Evolutionary conservation across 2,888 invertebrate genomes (phyloP), one percentile per base, ranked within the genome.

Genomic region (Nineta flava): DNA sequence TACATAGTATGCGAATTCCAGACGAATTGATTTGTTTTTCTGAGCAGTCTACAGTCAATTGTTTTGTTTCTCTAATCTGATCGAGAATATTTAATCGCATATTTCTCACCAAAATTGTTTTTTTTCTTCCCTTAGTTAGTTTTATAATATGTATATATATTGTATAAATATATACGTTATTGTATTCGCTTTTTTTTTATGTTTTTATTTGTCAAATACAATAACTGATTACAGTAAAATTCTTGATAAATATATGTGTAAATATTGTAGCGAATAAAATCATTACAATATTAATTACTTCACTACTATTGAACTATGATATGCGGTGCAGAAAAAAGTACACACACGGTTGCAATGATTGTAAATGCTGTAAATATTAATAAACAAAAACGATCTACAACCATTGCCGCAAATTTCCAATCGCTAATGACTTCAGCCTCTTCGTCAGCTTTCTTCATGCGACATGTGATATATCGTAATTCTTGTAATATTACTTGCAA

Each of bases 391-490:
- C 87, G 83, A 74, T 96, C 95, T 65, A 96, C 92, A 65, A 95
- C 95, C 91, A 95, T 93, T 57, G 94, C 95, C 51, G 95, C 95
- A 67, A 95, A 96, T 68, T 93, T 94, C 95, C 95, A 95, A 68
- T 96, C 95, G 70, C 87, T 91, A 60, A 91, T 91, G 57, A 90
- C 76, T 65, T 94, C 93, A 51, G 86, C 84, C 64, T 92, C 91
- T 61, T 92, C 90, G 64, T 96, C 95, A 50, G 92, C 86, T 67
- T 92, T 90, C 67, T 87, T 85, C 86, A 95, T 90, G 61, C 92
- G 81, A 59, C 83, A 81, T 40, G 95, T 95, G 65, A 96, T 93
- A 72, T 92, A 93, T 71, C 90, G 90, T 58, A 96, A 74, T 72
- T 96, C 95, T 59, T 86, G 80, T 56, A 95, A 77, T 64, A 96